phyloP scores from a whole-genome alignment of 1,140 invertebrate species.

The Pomacea maculata region DNA sequence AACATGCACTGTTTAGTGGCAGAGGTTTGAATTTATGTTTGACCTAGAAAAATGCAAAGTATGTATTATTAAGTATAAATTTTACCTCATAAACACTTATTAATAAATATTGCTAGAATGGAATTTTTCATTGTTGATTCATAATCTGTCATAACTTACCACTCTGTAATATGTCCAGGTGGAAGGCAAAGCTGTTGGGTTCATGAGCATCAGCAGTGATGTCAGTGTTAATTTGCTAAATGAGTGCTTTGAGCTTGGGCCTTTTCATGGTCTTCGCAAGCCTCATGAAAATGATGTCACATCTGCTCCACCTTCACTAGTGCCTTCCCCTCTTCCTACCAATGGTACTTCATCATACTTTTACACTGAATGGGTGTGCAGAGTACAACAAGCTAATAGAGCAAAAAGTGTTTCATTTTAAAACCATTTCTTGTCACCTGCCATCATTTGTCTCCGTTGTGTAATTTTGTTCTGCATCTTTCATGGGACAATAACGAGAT shows the following conservation, averaged over 20 bases:
- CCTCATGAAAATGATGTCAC: slow-evolving; percentile 56
- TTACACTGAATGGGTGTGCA: neutral
- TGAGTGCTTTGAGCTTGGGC: slow-evolving; percentile 75
- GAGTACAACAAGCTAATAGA: too few species aligned
- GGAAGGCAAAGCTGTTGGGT: slow-evolving; percentile 66
- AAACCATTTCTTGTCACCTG: too few species aligned
- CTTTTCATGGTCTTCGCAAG: slow-evolving; percentile 72
- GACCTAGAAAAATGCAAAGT: neutral
- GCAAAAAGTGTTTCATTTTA: too few species aligned
- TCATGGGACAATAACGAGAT: too few species aligned
- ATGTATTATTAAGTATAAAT: neutral
- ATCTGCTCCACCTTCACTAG: slow-evolving; percentile 41
- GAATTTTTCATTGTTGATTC: neutral
- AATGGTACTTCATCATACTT: neutral
- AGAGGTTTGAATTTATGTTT: slow-evolving; percentile 52
- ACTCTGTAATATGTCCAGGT: slow-evolving; percentile 41
- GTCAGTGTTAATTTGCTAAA: slow-evolving; percentile 74
- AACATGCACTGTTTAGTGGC: slow-evolving; percentile 65
- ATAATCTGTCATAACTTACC: neutral
- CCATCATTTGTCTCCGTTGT: too few species aligned
- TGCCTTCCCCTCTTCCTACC: slow-evolving; percentile 34
- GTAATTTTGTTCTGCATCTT: too few species aligned
- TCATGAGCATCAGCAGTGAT: slow-evolving; percentile 73
- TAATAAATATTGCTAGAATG: neutral
- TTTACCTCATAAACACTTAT: neutral